Base-by-base conservation (phyloP, 2,113 vertebrate genomes). In the Podarcis raffonei region DNA sequence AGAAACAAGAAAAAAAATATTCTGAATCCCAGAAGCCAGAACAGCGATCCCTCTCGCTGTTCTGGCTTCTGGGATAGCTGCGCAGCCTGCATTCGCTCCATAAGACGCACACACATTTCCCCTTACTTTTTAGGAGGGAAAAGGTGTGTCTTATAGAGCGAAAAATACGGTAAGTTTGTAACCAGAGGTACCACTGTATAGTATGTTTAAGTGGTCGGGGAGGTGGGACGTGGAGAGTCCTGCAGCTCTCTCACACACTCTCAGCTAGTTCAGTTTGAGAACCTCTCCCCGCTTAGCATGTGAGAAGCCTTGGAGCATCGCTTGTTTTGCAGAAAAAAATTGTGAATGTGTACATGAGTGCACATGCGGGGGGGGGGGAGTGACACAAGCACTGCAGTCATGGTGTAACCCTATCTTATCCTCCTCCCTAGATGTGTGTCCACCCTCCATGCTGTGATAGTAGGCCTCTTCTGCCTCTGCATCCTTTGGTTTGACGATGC, bases 401-500 rank as follows among this genome's bases (percentile, higher is more conserved):
- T 59, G n/a, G 53, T 15, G 8, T 71, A 62, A 75, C 18, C 7
- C 13, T 35, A 23, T 3, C 59, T 2, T n/a, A 3, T 78, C 9
- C 35, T 66, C 85, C n/a, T 84, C 30, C 20, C 2, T 90, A 97
- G 97, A 94, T 92, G 96, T 80, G 97, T 97, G 85, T 97, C 97
- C 18, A 97, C 96, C 0, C 92, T 98, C 48, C 97, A 98, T 48
- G 97, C 97, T 2, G 83, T 97, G 81, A 92, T 98, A 4, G 97
- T 98, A 15, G 97, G 97, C 0, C 90, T 97, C 85, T 97, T 98
- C 92, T 97, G 97, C 91, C 94, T 97, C 72, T 98, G 97, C 93
- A 97, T 97, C 95, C 95, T 98, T 91, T 97, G 96, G 92, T 98
- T 95, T 11, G 97, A 97, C 30, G 97, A 97, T 2, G 96, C 81